Evolutionary conservation across 2,888 invertebrate species (phyloP).

Genomic region (Hemistola chrysoprasaria): DNA sequence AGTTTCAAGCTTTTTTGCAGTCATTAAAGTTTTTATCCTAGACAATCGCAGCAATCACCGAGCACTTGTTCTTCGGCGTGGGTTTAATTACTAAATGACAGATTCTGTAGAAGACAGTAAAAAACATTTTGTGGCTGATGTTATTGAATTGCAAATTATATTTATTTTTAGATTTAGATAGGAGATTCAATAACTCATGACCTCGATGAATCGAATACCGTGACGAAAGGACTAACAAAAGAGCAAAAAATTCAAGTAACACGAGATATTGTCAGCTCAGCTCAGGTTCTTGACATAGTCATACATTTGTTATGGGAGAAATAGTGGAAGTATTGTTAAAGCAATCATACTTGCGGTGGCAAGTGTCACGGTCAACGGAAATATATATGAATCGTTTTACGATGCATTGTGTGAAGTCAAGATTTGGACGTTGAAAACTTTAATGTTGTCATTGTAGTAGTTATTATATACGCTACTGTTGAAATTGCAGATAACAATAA

Average conservation of each 20-base stretch:
- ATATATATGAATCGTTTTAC: constrained; percentile 26
- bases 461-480: too few relatives aligned
- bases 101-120: constrained; percentile 37
- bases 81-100: constrained; percentile 30
- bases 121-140: constrained; percentile 28
- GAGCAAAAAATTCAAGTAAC: constrained; percentile 40
- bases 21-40: constrained; percentile 37
- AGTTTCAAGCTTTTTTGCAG: constrained; percentile 49
- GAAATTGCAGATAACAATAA: too few relatives aligned
- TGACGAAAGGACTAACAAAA: constrained; percentile 55
- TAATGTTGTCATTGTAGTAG: too few relatives aligned
- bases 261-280: constrained; percentile 39
- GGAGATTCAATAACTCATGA: constrained; percentile 47
- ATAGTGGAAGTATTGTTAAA: constrained; percentile 38
- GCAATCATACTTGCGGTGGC: constrained; percentile 35
- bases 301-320: constrained; percentile 36
- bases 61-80: constrained; percentile 38
- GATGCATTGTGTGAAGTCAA: constrained; percentile 7
- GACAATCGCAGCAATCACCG: constrained; percentile 42
- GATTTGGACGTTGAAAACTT: too few relatives aligned
- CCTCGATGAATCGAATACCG: constrained; percentile 50
- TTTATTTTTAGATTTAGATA: constrained; percentile 37
- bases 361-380: constrained; percentile 41
- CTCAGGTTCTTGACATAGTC: constrained; percentile 38
- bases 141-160: constrained; percentile 29